These are phyloP conservation scores for Stenchaetothrips biformis DNA, from an alignment of 2,888 invertebrate genomes.

Conservation along the genomic window DNA sequence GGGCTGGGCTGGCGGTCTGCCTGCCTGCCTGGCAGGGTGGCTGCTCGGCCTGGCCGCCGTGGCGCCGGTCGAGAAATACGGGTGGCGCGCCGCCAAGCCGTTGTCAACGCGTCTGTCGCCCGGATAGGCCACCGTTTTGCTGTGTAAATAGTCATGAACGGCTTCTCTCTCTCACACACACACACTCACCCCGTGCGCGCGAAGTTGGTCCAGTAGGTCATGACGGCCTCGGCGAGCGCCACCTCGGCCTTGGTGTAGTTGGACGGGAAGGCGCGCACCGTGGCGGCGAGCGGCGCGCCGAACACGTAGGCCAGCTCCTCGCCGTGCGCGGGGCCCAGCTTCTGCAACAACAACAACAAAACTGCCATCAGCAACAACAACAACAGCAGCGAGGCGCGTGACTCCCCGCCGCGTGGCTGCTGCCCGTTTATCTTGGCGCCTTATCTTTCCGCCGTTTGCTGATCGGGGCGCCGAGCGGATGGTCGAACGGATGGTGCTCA, in stretches of 20 bases:
- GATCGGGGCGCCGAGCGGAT: too few species aligned
- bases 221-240: constrained; percentile 33
- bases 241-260: constrained; percentile 34
- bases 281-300: constrained; percentile 34
- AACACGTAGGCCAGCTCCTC: constrained; percentile 35
- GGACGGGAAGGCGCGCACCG: constrained; percentile 33
- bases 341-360: constrained; percentile 29
- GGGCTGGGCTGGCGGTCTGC: not conserved
- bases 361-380: too few species aligned
- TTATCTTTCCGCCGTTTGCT: too few species aligned
- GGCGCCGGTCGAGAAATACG: not conserved
- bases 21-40: too few species aligned
- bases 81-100: not conserved
- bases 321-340: constrained; percentile 33
- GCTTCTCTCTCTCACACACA: not conserved
- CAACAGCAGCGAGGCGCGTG: too few species aligned
- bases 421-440: too few species aligned
- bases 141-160: not conserved
- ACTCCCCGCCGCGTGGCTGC: too few species aligned
- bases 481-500: not conserved
- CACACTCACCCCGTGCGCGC: constrained; percentile 33
- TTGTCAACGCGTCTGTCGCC: not conserved
- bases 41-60: too few species aligned
- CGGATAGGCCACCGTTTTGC: not conserved
- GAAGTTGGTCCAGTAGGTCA: constrained; percentile 34